Evolutionary conservation across 2,888 invertebrate genomes (phyloP).

Genomic region (Eurytoma californica): DNA sequence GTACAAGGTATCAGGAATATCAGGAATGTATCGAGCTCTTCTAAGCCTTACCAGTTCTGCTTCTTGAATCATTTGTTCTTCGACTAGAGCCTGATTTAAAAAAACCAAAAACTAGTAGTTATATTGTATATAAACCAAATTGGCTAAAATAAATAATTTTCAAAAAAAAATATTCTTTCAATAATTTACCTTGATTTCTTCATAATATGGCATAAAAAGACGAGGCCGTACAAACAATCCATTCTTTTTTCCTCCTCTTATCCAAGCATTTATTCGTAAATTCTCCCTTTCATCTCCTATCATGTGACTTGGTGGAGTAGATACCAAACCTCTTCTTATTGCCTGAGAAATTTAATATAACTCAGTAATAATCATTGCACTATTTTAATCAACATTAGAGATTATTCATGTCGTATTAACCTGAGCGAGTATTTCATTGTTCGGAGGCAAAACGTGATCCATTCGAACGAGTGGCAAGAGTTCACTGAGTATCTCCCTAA

Average conservation of each 20-base stretch:
- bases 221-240: conserved; percentile 89
- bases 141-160: conserved; percentile 27
- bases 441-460: conserved; percentile 92
- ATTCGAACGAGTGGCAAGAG: conserved; percentile 89
- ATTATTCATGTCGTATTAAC: conserved; percentile 70
- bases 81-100: conserved; percentile 81
- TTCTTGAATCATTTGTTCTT: conserved; percentile 89
- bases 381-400: neutral
- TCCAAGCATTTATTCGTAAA: conserved; percentile 86
- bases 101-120: conserved; percentile 25
- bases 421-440: conserved; percentile 86
- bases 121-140: conserved; percentile 35
- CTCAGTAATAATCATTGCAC: neutral
- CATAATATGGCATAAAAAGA: conserved; percentile 95
- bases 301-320: conserved; percentile 90
- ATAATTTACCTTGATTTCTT: conserved; percentile 87
- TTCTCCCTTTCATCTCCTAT: conserved; percentile 84
- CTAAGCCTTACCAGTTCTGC: conserved; percentile 84
- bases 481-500: conserved; percentile 89
- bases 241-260: conserved; percentile 82
- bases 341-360: conserved; percentile 67
- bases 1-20: conserved; percentile 95
- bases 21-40: conserved; percentile 83
- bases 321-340: conserved; percentile 85
- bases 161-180: conserved; percentile 19